Conservation (phyloP, 2,888 invertebrate species). For the Drosophila mercatorum region DNA sequence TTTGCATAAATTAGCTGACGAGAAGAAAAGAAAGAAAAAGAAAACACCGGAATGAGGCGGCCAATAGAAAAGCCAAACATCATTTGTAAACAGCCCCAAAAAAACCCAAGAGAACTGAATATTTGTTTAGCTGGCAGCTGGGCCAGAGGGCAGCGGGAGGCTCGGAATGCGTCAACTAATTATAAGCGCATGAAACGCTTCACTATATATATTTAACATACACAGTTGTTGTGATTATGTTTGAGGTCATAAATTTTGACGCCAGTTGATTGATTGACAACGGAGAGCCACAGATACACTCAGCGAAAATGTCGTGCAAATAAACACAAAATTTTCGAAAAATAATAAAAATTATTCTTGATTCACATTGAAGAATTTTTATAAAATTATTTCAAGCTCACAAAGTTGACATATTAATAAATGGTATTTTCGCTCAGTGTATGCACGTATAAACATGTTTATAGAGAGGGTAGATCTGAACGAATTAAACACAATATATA, state of each 20-base stretch:
- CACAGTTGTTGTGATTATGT: slow-evolving; percentile 60
- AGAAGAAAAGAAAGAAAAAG: slow-evolving; percentile 36
- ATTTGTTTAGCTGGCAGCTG: slow-evolving; percentile 28
- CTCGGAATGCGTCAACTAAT: slow-evolving; percentile 62
- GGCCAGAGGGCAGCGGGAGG: neutral
- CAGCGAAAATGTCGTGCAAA: slow-evolving; percentile 1
- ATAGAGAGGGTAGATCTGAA: slow-evolving; percentile 24
- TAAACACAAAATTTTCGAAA: neutral
- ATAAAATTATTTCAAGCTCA: too few relatives aligned
- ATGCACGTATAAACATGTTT: slow-evolving; percentile 4
- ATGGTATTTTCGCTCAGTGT: slow-evolving; percentile 6
- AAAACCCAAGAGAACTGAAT: slow-evolving; percentile 25
- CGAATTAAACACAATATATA: slow-evolving; percentile 35
- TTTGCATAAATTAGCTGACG: slow-evolving; percentile 72
- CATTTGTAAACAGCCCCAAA: slow-evolving; percentile 58
- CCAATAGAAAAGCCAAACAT: slow-evolving; percentile 57
- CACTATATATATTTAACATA: slow-evolving; percentile 28
- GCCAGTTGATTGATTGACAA: slow-evolving; percentile 75
- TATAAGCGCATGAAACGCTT: slow-evolving; percentile 57
- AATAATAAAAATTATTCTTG: neutral
- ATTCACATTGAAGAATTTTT: neutral
- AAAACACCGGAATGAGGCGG: slow-evolving; percentile 3
- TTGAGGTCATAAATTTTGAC: slow-evolving; percentile 75
- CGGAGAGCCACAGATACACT: slow-evolving; percentile 15
- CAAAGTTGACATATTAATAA: neutral